phyloP scores from a whole-genome alignment of 1,140 invertebrate species.

The Drosophila pachea region DNA sequence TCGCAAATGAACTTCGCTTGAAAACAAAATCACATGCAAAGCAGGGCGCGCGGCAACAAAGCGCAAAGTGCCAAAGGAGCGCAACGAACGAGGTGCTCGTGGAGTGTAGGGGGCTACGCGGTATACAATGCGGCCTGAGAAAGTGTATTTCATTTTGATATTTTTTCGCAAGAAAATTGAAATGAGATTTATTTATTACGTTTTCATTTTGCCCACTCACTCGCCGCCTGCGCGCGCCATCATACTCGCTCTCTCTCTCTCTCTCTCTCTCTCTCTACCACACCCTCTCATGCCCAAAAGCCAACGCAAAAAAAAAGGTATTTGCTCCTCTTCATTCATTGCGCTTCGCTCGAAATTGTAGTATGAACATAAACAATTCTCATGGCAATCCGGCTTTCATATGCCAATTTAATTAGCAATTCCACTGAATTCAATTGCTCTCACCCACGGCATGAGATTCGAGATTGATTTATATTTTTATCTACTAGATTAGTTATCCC shows the following conservation, averaged over 20 bases:
- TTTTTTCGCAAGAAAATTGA: conserved; percentile 74
- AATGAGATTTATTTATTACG: conserved; percentile 77
- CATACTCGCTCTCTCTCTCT: not conserved
- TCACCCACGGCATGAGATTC: conserved; percentile 17
- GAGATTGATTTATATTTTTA: conserved; percentile 24
- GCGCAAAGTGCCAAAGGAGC: conserved; percentile 61
- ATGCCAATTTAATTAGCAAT: conserved; percentile 74
- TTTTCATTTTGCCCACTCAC: conserved; percentile 41
- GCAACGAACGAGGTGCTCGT: conserved; percentile 11
- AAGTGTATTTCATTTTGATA: conserved; percentile 75
- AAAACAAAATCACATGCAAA: conserved; percentile 77
- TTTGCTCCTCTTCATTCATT: conserved; percentile 49
- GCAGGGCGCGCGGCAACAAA: conserved; percentile 46
- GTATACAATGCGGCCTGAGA: conserved; percentile 46
- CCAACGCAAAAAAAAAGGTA: conserved; percentile 2
- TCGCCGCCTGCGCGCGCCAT: no score
- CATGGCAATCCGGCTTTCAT: conserved; percentile 52
- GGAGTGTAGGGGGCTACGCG: not conserved
- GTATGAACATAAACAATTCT: conserved; percentile 54
- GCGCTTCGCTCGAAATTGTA: conserved; percentile 49
- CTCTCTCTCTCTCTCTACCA: not conserved
- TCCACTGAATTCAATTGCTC: conserved; percentile 58
- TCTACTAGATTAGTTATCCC: not conserved
- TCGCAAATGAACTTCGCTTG: conserved; percentile 76
- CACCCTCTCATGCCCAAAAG: conserved; percentile 34